Conservation (phyloP, 1,140 invertebrate species). For the Caenorhabditis brenneri region DNA sequence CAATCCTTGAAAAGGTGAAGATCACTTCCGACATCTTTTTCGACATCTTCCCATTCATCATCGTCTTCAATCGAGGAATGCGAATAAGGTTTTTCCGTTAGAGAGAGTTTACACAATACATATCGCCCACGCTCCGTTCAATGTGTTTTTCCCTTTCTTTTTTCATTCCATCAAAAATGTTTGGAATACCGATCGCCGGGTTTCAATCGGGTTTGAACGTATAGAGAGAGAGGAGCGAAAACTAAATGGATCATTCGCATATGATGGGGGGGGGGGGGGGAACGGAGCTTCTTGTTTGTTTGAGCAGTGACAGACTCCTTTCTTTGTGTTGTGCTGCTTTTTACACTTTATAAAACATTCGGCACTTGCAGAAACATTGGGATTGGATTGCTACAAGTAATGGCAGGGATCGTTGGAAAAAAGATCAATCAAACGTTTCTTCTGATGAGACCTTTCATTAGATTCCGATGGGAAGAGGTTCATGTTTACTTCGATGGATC, state of each 20-base stretch:
- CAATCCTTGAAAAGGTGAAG: constrained; percentile 52
- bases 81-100: constrained; percentile 75
- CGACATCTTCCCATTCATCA: constrained; percentile 95
- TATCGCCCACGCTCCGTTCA: neutral
- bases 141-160: neutral
- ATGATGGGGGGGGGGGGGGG: neutral
- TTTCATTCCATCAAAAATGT: constrained; percentile 80
- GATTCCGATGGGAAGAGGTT: constrained; percentile 85
- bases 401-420: constrained; percentile 71
- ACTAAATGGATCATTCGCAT: constrained; percentile 28
- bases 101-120: neutral
- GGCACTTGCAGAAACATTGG: constrained; percentile 65
- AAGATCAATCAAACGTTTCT: constrained; percentile 86
- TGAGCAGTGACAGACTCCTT: neutral
- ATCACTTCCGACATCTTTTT: constrained; percentile 77
- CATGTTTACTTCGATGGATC: neutral
- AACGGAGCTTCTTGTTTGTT: constrained; percentile 1
- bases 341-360: constrained; percentile 25
- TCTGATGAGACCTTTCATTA: constrained; percentile 85
- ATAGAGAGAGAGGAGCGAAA: neutral
- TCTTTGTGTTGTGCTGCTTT: constrained; percentile 50
- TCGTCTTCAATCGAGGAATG: constrained; percentile 93
- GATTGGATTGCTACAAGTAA: constrained; percentile 71
- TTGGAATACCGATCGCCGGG: constrained; percentile 83
- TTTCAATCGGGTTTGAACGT: constrained; percentile 80